These are phyloP conservation scores for Epiperipatus broadwayi DNA, from an alignment of 2,888 invertebrate genomes.

Conservation along the genomic window DNA sequence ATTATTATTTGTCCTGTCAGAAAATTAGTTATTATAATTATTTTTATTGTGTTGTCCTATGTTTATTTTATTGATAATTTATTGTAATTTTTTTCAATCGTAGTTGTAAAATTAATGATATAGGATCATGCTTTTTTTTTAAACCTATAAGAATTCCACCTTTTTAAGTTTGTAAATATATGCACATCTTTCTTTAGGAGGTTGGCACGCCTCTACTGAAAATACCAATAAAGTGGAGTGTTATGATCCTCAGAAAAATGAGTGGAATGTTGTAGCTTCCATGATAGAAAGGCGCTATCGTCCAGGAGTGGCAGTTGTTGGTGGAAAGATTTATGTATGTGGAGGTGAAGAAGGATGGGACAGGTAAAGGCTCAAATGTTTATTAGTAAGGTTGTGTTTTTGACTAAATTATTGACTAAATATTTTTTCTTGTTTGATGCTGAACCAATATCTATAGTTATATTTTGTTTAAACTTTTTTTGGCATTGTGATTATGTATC, in stretches of 20 bases:
- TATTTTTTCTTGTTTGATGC: not conserved
- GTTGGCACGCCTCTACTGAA: slow-evolving; percentile 35
- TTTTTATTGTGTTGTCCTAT: no score
- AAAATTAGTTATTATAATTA: no score
- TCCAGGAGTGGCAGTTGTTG: slow-evolving; percentile 32
- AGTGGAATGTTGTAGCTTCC: slow-evolving; percentile 29
- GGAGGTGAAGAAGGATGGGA: slow-evolving; percentile 36
- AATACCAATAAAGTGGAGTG: slow-evolving; percentile 35
- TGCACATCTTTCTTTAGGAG: slow-evolving; percentile 26
- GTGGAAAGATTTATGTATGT: slow-evolving; percentile 32
- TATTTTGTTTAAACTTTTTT: not conserved
- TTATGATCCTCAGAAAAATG: slow-evolving; percentile 29
- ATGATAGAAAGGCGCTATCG: slow-evolving; percentile 33
- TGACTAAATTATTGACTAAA: not conserved
- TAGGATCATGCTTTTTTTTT: no score
- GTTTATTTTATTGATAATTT: no score
- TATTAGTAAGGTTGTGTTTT: not conserved
- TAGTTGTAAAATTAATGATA: no score
- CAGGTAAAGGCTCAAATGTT: slow-evolving; percentile 19
- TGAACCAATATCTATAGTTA: not conserved
- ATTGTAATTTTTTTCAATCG: no score
- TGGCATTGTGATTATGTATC: not conserved
- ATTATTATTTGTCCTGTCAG: no score
- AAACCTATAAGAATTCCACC: no score
- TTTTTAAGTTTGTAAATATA: no score